Percentiles rank a stretch among this genome's conserved stretches.
These are phyloP conservation scores for Caenorhabditis inopinata DNA, from an alignment of 1,140 invertebrate genomes.

Conservation along the genomic window DNA sequence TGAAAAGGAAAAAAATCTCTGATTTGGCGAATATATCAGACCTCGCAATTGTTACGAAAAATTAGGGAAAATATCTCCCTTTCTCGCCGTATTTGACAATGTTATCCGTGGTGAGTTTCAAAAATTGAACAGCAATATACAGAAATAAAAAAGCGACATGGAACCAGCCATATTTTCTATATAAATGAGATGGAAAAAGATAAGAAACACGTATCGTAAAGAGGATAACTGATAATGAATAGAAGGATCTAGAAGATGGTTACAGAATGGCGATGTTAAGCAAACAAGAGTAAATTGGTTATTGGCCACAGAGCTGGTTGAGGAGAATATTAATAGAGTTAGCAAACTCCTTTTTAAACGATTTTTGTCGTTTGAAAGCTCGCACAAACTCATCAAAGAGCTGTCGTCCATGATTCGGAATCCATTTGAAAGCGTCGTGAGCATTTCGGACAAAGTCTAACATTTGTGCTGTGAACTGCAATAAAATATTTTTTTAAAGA, in stretches of 20 bases:
- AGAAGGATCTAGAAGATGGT: neutral
- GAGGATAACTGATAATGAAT: neutral
- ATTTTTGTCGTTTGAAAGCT: conserved; percentile 17
- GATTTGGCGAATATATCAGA: too few relatives aligned
- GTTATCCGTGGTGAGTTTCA: neutral
- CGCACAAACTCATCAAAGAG: conserved; percentile 33
- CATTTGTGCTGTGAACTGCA: neutral
- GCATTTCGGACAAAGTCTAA: neutral
- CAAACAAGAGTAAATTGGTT: too few relatives aligned
- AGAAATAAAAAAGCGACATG: neutral
- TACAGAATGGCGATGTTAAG: neutral
- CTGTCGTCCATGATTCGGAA: neutral
- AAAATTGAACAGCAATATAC: neutral
- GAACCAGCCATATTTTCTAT: neutral
- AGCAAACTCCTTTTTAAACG: conserved; percentile 3
- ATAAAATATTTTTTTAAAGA: too few relatives aligned
- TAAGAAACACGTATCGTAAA: neutral
- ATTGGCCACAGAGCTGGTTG: neutral
- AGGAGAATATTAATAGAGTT: neutral
- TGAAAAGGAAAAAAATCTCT: too few relatives aligned
- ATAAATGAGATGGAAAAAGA: neutral
- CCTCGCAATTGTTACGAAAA: too few relatives aligned
- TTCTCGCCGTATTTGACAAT: neutral
- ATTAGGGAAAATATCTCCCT: too few relatives aligned
- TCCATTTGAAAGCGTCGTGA: neutral